Conservation (phyloP, 2,113 vertebrate genomes). For the Pyxicephalus adspersus region DNA sequence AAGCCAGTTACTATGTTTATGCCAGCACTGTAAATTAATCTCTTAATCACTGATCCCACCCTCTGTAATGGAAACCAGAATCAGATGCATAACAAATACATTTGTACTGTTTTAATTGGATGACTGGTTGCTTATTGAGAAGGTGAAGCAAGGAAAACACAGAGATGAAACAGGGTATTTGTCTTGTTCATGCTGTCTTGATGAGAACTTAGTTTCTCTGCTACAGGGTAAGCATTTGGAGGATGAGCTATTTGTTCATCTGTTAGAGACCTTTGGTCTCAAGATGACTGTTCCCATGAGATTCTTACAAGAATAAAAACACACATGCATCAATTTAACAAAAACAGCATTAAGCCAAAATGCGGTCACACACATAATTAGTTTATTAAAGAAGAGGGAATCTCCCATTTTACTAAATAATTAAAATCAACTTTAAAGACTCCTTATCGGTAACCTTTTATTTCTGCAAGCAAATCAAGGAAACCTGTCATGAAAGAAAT, state of each 20-base stretch:
- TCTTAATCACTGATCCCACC: neutral
- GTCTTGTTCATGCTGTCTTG: neutral
- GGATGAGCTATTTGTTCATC: slow-evolving; percentile 7
- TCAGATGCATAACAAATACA: neutral
- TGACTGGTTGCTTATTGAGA: no score
- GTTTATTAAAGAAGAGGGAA: no score
- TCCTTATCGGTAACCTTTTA: no score
- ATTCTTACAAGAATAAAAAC: slow-evolving; percentile 5
- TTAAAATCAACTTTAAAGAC: no score
- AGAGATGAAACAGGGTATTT: neutral
- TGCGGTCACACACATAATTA: neutral
- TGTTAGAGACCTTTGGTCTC: slow-evolving; percentile 18
- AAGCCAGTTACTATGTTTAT: slow-evolving; percentile 49
- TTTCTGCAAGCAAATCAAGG: no score
- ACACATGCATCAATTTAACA: neutral
- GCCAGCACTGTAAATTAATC: slow-evolving; percentile 52
- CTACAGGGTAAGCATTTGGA: neutral
- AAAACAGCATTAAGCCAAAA: neutral
- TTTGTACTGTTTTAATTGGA: neutral
- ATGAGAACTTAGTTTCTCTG: neutral
- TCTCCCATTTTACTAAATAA: no score
- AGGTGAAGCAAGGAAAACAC: neutral
- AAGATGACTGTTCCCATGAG: slow-evolving; percentile 44
- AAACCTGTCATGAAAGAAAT: no score
- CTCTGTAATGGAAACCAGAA: slow-evolving; percentile 56